Evolutionary conservation across 1,140 invertebrate genomes (phyloP).

Genomic region (Eueides isabella): DNA sequence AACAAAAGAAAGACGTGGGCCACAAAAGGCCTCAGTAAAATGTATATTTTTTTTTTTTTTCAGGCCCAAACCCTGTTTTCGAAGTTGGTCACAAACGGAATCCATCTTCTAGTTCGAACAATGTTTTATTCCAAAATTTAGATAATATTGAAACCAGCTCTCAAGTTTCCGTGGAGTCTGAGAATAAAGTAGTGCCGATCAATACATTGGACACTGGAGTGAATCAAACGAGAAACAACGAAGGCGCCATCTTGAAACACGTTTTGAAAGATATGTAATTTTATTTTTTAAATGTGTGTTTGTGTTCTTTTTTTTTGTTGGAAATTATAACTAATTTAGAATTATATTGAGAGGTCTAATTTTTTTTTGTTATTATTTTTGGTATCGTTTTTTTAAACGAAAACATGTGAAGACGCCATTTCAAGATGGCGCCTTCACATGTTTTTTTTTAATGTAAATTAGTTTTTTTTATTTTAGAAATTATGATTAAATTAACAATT

Average conservation of each 20-base stretch:
- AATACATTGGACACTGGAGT: slow-evolving; percentile 68
- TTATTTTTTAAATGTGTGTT: not conserved
- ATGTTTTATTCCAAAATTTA: slow-evolving; percentile 68
- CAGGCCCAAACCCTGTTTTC: slow-evolving; percentile 43
- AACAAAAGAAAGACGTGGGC: not conserved
- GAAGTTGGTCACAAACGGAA: slow-evolving; percentile 61
- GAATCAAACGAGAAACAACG: slow-evolving; percentile 74
- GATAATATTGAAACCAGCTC: slow-evolving; percentile 61
- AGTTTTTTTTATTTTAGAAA: no score
- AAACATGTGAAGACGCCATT: no score
- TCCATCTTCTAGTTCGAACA: slow-evolving; percentile 67
- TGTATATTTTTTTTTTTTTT: not conserved
- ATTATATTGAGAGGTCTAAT: no score
- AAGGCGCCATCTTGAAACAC: slow-evolving; percentile 76
- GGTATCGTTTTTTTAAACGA: no score
- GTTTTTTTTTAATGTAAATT: no score
- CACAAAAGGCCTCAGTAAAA: not conserved
- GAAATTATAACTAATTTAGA: no score
- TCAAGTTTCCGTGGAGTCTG: slow-evolving; percentile 56
- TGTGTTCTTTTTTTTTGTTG: not conserved
- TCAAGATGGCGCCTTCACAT: no score
- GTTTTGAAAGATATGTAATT: slow-evolving; percentile 76
- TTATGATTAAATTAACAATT: no score
- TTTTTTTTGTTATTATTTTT: no score
- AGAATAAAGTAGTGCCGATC: slow-evolving; percentile 53